These are phyloP conservation scores for Drosophila cardini DNA, from an alignment of 1,140 invertebrate species.

Conservation along the genomic window DNA sequence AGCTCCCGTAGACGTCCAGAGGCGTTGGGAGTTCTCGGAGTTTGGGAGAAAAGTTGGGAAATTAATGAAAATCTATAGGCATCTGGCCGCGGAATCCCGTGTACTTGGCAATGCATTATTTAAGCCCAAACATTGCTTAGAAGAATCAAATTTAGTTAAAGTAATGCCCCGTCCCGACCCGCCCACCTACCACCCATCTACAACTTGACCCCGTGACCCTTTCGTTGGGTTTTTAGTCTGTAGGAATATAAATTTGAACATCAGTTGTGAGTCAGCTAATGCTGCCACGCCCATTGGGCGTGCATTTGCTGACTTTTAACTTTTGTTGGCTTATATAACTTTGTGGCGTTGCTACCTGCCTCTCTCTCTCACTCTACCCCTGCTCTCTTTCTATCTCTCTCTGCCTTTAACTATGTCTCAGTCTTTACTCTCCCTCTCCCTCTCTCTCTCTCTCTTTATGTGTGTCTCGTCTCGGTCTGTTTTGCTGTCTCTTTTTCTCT, in stretches of 20 bases:
- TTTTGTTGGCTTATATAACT: conserved; percentile 11
- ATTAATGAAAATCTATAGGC: conserved; percentile 76
- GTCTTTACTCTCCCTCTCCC: background rate
- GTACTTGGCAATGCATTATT: conserved; percentile 84
- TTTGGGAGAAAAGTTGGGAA: conserved; percentile 28
- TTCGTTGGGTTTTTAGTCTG: background rate
- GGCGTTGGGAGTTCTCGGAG: background rate
- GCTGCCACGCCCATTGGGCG: conserved; percentile 14
- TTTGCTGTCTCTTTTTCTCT: conserved; percentile 1
- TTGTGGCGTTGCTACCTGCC: background rate
- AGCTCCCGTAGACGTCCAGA: background rate
- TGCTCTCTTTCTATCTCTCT: conserved; percentile 11
- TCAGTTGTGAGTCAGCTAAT: conserved; percentile 40
- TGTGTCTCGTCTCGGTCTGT: conserved; percentile 39
- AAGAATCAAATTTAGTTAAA: background rate
- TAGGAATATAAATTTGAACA: background rate
- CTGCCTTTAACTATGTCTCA: conserved; percentile 25
- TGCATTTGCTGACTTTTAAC: conserved; percentile 43
- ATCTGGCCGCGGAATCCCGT: conserved; percentile 85
- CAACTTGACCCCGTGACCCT: background rate
- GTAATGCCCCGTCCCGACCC: background rate
- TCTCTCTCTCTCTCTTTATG: conserved; percentile 18
- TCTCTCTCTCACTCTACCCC: conserved; percentile 3
- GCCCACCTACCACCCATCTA: background rate
- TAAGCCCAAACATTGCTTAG: conserved; percentile 41